These are phyloP conservation scores for Psittacara wagleri DNA, from an alignment of 2,113 vertebrate species.

Conservation along the genomic window DNA sequence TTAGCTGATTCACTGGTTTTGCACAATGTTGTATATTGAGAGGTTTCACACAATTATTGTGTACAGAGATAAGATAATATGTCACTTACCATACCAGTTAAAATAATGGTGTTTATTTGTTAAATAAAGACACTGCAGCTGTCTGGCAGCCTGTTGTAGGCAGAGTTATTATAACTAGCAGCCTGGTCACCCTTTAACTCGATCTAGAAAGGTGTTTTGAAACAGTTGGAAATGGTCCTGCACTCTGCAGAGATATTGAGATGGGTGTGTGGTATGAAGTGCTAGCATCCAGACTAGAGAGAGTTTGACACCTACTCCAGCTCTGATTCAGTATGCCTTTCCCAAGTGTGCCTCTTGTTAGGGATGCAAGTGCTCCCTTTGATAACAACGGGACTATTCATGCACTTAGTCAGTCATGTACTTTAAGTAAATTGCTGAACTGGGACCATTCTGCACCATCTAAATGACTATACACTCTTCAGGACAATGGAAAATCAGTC, in stretches of 20 bases:
- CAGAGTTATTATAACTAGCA: background rate
- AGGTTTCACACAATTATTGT: background rate
- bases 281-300: background rate
- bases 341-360: background rate
- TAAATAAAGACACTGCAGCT: background rate
- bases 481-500: conserved; percentile 37
- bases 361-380: background rate
- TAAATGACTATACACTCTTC: background rate
- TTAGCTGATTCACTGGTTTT: background rate
- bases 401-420: background rate
- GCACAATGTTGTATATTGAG: background rate
- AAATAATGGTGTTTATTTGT: background rate
- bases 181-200: background rate
- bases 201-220: background rate
- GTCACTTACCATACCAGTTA: background rate
- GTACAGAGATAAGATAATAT: accelerated
- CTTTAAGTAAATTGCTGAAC: conserved; percentile 19
- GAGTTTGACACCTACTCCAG: background rate
- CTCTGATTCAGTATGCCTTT: background rate
- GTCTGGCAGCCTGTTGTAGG: background rate
- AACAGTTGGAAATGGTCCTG: accelerated
- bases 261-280: accelerated
- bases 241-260: background rate
- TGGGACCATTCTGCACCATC: background rate
- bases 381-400: background rate